These are phyloP conservation scores for Drosophila diplacantha DNA, from an alignment of 2,888 invertebrate genomes.

Conservation along the genomic window DNA sequence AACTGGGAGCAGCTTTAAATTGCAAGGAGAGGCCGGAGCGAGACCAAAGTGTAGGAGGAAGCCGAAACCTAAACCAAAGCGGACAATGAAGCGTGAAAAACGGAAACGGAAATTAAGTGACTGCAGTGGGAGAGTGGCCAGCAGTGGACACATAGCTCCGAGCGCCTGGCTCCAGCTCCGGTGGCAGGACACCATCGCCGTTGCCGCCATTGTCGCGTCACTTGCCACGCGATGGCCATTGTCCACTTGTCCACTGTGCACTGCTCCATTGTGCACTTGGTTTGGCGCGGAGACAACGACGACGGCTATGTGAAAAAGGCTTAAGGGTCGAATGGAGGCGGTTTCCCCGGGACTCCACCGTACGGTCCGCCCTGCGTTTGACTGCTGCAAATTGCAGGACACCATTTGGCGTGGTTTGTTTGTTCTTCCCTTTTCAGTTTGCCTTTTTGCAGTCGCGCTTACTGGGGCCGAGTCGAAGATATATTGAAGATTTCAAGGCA, in stretches of 20 bases:
- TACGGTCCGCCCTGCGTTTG: constrained; percentile 26
- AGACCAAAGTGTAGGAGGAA: constrained; percentile 5
- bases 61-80: constrained; percentile 27
- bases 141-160: constrained; percentile 13
- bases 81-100: constrained; percentile 60
- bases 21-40: not conserved
- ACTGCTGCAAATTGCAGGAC: constrained; percentile 46
- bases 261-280: constrained; percentile 58
- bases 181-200: constrained; percentile 28
- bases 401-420: constrained; percentile 4
- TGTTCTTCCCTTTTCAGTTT: constrained; percentile 17
- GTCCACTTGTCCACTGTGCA: constrained; percentile 14
- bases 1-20: constrained; percentile 36
- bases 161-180: constrained; percentile 10
- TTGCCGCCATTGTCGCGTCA: constrained; percentile 59
- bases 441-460: constrained; percentile 15
- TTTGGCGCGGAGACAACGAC: constrained; percentile 40
- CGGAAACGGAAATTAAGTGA: constrained; percentile 63
- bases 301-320: constrained; percentile 12
- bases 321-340: constrained; percentile 18
- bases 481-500: not conserved
- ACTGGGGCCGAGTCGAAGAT: not conserved
- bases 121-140: constrained; percentile 37
- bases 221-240: constrained; percentile 46
- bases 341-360: constrained; percentile 9